Conservation (phyloP, 2,888 invertebrate genomes). For the Abrostola tripartita region DNA sequence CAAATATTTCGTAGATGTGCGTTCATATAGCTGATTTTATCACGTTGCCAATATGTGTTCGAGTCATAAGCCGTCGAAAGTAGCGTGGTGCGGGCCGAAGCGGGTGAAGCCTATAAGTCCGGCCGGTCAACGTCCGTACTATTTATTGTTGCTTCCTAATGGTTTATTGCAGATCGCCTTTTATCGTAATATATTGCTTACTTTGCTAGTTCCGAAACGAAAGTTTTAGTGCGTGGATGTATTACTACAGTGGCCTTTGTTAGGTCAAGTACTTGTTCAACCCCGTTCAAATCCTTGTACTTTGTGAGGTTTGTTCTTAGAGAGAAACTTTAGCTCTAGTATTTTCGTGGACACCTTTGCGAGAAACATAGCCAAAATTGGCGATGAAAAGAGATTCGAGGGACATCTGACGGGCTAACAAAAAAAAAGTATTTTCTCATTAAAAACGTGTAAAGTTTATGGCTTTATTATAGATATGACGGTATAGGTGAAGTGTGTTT, state of each 20-base stretch:
- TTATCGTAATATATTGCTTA: constrained; percentile 56
- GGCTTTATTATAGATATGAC: no score
- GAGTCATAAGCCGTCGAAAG: constrained; percentile 48
- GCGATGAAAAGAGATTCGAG: no score
- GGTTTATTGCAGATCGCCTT: constrained; percentile 54
- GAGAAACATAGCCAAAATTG: no score
- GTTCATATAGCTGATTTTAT: constrained; percentile 49
- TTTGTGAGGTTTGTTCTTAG: background rate
- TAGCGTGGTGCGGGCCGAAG: constrained; percentile 33
- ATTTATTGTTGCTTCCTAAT: constrained; percentile 58
- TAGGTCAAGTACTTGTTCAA: constrained; percentile 2
- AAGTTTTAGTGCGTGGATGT: constrained; percentile 36
- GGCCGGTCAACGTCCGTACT: constrained; percentile 51
- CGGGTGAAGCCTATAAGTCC: constrained; percentile 46
- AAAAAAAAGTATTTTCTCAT: no score
- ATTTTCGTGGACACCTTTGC: no score
- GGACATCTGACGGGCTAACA: no score
- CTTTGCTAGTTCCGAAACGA: constrained; percentile 39
- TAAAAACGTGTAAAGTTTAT: no score
- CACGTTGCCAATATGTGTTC: constrained; percentile 50
- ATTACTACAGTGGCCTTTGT: constrained; percentile 17
- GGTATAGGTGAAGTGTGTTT: no score
- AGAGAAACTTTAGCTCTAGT: no score
- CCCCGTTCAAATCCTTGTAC: background rate
- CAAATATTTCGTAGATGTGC: constrained; percentile 47